A percentile compares a stretch with the other conserved stretches of the same genome.
These are phyloP conservation scores for chimpanzee (Pan troglodytes) DNA, from an alignment of 2,113 vertebrate genomes.

Conservation along the genomic window NHGRI_mPanTro3-v2.1_pri NC_086015.1:128221001-128221500, in stretches of 20 bases:
- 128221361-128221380: background rate
- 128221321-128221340: background rate
- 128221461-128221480: too few relatives aligned
- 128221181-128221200: background rate
- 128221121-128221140: background rate
- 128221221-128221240: background rate
- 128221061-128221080: background rate
- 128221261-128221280: background rate
- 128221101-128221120: background rate
- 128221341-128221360: slow-evolving; percentile 30
- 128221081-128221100: background rate
- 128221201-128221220: background rate
- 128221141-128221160: background rate
- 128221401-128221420: background rate
- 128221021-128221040: too few relatives aligned
- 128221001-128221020: too few relatives aligned
- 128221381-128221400: background rate
- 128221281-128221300: background rate
- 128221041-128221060: background rate
- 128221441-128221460: too few relatives aligned
- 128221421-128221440: too few relatives aligned
- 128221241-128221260: background rate
- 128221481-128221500: too few relatives aligned
- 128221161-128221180: background rate
- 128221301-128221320: slow-evolving; percentile 26